Conservation (phyloP, 2,888 invertebrate species). For the Rhamnusium bicolor region DNA sequence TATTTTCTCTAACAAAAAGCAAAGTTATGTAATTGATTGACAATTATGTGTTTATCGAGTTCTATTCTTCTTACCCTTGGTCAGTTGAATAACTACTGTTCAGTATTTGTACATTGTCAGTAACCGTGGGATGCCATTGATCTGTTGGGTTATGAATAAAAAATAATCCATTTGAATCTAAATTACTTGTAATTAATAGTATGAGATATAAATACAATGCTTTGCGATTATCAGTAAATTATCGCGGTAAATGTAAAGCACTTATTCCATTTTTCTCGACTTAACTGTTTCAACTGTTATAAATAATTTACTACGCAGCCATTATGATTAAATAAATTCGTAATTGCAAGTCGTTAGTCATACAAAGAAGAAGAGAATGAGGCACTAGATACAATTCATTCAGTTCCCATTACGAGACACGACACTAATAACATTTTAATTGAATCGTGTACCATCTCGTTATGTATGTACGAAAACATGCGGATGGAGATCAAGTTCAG, state of each 20-base stretch:
- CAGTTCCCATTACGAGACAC: not conserved
- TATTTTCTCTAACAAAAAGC: no score
- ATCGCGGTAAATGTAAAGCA: not conserved
- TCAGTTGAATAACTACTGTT: no score
- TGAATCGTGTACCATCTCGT: slow-evolving; percentile 4
- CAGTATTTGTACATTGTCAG: no score
- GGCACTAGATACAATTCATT: not conserved
- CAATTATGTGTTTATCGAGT: no score
- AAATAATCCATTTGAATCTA: no score
- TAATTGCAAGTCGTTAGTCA: not conserved
- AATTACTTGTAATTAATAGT: no score
- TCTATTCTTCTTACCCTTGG: no score
- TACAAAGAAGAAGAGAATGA: not conserved
- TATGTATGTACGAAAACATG: not conserved
- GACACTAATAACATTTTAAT: slow-evolving; percentile 4
- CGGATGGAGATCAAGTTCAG: slow-evolving; percentile 5
- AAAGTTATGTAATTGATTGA: no score
- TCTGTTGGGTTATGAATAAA: no score
- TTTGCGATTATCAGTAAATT: not conserved
- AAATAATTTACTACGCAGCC: not conserved
- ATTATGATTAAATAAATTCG: not conserved
- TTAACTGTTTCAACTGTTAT: not conserved
- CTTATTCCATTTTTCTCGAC: not conserved
- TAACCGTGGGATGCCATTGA: no score
- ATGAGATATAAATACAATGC: no score